Conservation (phyloP, 1,140 invertebrate genomes). For the Xylocopa sonorina region DNA sequence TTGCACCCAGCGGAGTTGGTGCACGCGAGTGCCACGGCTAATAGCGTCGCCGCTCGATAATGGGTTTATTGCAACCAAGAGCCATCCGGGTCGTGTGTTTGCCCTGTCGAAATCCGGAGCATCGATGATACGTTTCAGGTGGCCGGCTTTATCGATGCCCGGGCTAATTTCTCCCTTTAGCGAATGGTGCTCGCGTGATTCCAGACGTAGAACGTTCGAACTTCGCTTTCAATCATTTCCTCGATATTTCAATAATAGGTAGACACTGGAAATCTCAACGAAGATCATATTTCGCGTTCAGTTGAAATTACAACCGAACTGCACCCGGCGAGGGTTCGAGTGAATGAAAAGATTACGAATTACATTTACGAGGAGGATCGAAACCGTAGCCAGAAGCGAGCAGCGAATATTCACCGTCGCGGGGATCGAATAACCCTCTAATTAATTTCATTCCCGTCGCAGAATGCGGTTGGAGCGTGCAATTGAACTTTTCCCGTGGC, state of each 20-base stretch:
- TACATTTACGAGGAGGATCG: too few relatives aligned
- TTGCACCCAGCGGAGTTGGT: slow-evolving; percentile 35
- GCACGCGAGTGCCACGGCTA: slow-evolving; percentile 29
- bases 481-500: background rate
- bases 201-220: background rate
- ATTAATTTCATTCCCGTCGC: background rate
- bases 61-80: slow-evolving; percentile 52
- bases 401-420: too few relatives aligned
- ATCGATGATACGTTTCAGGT: background rate
- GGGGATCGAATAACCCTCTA: background rate
- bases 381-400: too few relatives aligned
- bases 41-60: slow-evolving; percentile 53
- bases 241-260: too few relatives aligned
- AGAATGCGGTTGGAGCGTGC: too few relatives aligned
- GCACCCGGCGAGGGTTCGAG: too few relatives aligned
- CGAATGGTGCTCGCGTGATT: background rate
- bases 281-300: too few relatives aligned
- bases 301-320: too few relatives aligned
- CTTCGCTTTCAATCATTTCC: too few relatives aligned
- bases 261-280: too few relatives aligned
- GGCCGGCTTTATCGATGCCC: background rate
- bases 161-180: slow-evolving; percentile 3
- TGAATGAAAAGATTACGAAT: too few relatives aligned
- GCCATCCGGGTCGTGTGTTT: slow-evolving; percentile 11
- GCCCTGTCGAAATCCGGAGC: slow-evolving; percentile 24